Evolutionary conservation across 2,113 vertebrate genomes (phyloP), one percentile per base, ranked within the genome.

Genomic region (Pleuronectes platessa): DNA sequence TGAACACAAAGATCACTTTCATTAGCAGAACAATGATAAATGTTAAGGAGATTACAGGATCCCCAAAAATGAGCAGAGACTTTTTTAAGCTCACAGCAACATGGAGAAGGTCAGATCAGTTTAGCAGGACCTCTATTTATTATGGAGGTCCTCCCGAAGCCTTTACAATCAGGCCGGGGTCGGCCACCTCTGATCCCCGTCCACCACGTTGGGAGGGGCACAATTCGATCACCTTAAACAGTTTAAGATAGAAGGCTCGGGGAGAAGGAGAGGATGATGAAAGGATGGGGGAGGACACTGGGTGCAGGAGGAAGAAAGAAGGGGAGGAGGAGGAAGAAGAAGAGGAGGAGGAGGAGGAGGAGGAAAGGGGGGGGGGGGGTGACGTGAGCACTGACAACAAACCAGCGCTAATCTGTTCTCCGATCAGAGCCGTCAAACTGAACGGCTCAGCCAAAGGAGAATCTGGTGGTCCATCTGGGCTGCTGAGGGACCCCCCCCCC

Each of bases 151-250:
- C 71, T 42, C 79, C 78, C 69, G 14, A 80, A 83, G 78, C 81
- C 85, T 87, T 81, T 80, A 82, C 82, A 92, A 90, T 94, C 84
- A 92, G 85, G 75, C 71, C 55, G 78, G 81, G 92, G 93, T 94
- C 90, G 89, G 71, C 69, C 78, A 93, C 89, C 92, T 91, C 74
- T 91, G 88, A 90, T 86, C 91, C 74, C 78, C 78, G 78, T 79
- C 55, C 85, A 91, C 91, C 92, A 90, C 61, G 5, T 61, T 68
- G 81, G 86, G 91, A 90, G 92, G 92, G 92, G 87, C 70, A 82
- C 31, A 87, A 91, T 92, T 82, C 74, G 86, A 91, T 93, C 92
- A 91, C 92, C 89, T 93, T 94, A 93, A 94, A 91, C 91, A 93
- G 92, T 94, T 90, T 89, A 89, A 90, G 88, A 88, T 87, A 89